Conservation (phyloP, 2,113 vertebrate species). For the Macquaria australasica region DNA sequence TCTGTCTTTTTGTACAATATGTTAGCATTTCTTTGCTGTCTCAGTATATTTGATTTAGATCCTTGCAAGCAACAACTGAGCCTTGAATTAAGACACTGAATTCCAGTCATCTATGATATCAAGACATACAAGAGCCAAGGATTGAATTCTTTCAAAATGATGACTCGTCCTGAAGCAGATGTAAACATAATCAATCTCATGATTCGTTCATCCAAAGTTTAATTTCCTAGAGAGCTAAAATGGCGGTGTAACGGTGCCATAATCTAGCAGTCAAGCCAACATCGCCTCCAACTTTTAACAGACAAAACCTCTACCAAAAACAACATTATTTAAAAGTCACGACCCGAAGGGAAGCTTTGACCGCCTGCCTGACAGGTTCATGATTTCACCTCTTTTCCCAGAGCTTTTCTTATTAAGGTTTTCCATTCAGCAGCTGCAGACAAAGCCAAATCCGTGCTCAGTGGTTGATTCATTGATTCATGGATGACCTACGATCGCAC, state of each 20-base stretch:
- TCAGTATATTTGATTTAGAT: slow-evolving; percentile 1
- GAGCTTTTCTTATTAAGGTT: slow-evolving; percentile 21
- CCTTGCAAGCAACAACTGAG: neutral
- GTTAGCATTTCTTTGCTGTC: slow-evolving; percentile 1
- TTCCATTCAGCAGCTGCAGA: slow-evolving; percentile 38
- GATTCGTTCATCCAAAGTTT: neutral
- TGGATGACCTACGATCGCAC: slow-evolving; percentile 25
- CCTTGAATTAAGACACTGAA: neutral
- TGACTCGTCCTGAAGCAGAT: neutral
- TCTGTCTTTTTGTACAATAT: slow-evolving; percentile 18
- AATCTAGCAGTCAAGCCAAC: slow-evolving; percentile 3
- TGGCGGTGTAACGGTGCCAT: neutral
- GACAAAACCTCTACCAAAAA: slow-evolving; percentile 13
- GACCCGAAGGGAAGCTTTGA: neutral
- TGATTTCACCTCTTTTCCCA: slow-evolving; percentile 33
- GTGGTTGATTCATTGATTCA: slow-evolving; percentile 26
- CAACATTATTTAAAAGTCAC: slow-evolving; percentile 18
- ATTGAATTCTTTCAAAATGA: neutral
- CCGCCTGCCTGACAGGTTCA: slow-evolving; percentile 14
- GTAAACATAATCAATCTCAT: neutral
- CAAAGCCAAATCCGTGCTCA: slow-evolving; percentile 40
- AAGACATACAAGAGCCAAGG: neutral
- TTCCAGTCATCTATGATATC: neutral
- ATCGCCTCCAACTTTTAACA: neutral
- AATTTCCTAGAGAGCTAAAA: slow-evolving; percentile 13